A percentile compares a stretch with the other conserved stretches of the same genome.
These are phyloP conservation scores for Eupeodes luniger DNA, from an alignment of 2,888 invertebrate species.

Conservation along the genomic window DNA sequence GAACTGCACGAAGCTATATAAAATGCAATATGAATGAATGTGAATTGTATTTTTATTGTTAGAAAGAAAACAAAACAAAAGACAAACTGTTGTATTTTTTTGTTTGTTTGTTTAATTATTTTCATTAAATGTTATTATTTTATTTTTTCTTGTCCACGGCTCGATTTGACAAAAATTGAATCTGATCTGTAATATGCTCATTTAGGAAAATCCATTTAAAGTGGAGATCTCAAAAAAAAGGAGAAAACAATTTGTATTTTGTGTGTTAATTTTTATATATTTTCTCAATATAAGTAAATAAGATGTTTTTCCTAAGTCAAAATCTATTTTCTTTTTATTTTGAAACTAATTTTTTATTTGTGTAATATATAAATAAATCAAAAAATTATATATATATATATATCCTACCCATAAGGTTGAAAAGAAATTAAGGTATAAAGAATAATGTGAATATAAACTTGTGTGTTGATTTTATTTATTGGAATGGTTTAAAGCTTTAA, in stretches of 20 bases:
- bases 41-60: slow-evolving; percentile 37
- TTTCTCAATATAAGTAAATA: neutral
- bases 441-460: slow-evolving; percentile 64
- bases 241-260: slow-evolving; percentile 37
- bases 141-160: slow-evolving; percentile 14
- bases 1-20: slow-evolving; percentile 51
- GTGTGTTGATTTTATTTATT: slow-evolving; percentile 16
- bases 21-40: slow-evolving; percentile 55
- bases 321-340: slow-evolving; percentile 40
- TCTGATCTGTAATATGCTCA: slow-evolving; percentile 52
- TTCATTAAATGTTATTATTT: neutral
- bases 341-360: slow-evolving; percentile 53
- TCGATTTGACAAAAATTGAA: slow-evolving; percentile 42
- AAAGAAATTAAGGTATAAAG: slow-evolving; percentile 61
- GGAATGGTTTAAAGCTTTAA: neutral
- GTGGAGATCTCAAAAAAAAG: slow-evolving; percentile 51
- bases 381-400: slow-evolving; percentile 26
- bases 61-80: slow-evolving; percentile 11
- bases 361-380: slow-evolving; percentile 49
- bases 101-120: neutral
- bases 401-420: slow-evolving; percentile 67
- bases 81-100: slow-evolving; percentile 21
- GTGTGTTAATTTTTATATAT: slow-evolving; percentile 20
- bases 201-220: slow-evolving; percentile 35
- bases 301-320: slow-evolving; percentile 15